Evolutionary conservation across 2,113 vertebrate genomes (phyloP).

Genomic region (Oenanthe melanoleuca): DNA sequence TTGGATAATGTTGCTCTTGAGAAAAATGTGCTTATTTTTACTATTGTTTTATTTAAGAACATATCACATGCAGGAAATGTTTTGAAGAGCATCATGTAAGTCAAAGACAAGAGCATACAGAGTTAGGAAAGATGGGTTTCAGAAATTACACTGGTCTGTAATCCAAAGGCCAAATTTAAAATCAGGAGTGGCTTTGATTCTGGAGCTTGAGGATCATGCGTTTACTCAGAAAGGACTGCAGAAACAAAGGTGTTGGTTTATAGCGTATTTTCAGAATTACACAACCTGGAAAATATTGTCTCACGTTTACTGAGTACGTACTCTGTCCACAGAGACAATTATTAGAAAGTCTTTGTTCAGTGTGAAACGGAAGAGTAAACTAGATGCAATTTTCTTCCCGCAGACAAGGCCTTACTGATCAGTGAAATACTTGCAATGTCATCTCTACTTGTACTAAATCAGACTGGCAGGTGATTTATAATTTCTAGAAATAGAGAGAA

Average conservation of each 20-base stretch:
- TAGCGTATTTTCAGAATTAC: not conserved
- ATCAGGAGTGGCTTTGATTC: not conserved
- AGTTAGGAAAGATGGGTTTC: not conserved
- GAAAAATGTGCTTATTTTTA: not conserved
- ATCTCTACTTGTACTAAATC: not conserved
- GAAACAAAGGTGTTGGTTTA: not conserved
- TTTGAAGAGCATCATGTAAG: not conserved
- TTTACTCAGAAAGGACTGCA: not conserved
- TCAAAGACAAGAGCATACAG: not conserved
- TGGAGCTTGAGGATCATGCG: not conserved
- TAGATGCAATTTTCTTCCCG: not conserved
- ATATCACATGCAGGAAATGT: not conserved
- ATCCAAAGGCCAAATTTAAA: not conserved
- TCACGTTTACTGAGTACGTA: not conserved
- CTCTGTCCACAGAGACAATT: not conserved
- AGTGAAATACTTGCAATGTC: not conserved
- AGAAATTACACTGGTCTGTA: not conserved
- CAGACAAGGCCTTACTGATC: not conserved
- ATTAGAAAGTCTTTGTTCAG: not conserved
- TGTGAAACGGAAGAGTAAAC: not conserved
- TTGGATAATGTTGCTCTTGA: not conserved
- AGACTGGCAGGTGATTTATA: not conserved
- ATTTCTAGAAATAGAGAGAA: not conserved
- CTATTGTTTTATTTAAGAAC: not conserved
- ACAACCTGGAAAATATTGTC: not conserved